Evolutionary conservation across 2,888 invertebrate genomes (phyloP), one percentile per base, ranked within the genome.

Genomic region (Imbricaverruca yamaguchii): DNA sequence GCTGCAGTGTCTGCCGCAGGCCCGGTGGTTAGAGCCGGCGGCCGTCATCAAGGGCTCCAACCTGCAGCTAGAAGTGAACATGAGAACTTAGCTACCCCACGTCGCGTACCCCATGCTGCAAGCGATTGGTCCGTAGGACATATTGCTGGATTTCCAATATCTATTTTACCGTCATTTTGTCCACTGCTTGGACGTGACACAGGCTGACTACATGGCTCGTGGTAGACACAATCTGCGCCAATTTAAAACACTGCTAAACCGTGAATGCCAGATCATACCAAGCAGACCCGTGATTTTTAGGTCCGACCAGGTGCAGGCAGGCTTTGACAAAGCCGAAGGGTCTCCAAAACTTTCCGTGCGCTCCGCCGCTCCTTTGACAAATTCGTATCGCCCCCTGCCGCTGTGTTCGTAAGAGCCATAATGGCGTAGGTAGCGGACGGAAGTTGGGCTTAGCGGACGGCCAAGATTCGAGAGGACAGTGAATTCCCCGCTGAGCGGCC

Each of bases 291-390:
- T 74, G 74, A 74, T 74, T 74, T 74, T 74, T 74, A 74, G 74
- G 18, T 3, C 53, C 8, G 74, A 13, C 74, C 74, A 74, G 74
- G 74, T 74, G 74, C 74, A 74, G 53, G 53, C 21, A 18, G 53
- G 74, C 74, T 74, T 55, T 74, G 74, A 74, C 74, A 74, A 74
- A 74, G 74, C 74, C 74, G 74, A 74, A 74, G 74, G 74, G 74
- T 55, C 74, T 74, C 74, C 74, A 74, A 65, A 74, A 74, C 74
- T 74, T 74, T 55, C 74, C 53, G 74, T 74, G 53, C 74, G 74
- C 74, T 74, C 74, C 74, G 55, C 21, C 74, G 74, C 74, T 74
- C 74, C 74, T 74, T 74, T 74, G 74, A 74, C 74, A 74, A 74
- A 74, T 74, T 74, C 74, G 74, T 74, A 74, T 74, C 74, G 74